These are phyloP conservation scores for Poecilia latipinna DNA, from an alignment of 2,113 vertebrate genomes.

Conservation along the genomic window DNA sequence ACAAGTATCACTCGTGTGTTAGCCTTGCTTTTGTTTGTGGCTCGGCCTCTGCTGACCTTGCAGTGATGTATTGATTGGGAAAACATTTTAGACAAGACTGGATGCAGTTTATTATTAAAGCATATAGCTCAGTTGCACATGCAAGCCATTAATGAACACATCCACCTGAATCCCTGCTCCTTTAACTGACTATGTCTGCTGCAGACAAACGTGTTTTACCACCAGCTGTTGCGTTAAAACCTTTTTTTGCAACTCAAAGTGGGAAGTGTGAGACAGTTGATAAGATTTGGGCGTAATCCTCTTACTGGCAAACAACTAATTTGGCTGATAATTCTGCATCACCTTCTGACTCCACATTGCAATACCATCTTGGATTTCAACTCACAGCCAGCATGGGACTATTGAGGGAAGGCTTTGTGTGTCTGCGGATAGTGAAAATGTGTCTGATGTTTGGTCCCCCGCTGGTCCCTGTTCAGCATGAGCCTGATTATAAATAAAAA, in stretches of 20 bases:
- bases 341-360: slow-evolving; percentile 68
- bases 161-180: slow-evolving; percentile 12
- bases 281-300: slow-evolving; percentile 76
- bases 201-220: slow-evolving; percentile 37
- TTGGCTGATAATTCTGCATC: slow-evolving; percentile 77
- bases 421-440: slow-evolving; percentile 61
- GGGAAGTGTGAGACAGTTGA: slow-evolving; percentile 67
- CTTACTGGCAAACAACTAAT: slow-evolving; percentile 81
- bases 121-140: slow-evolving; percentile 12
- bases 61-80: slow-evolving; percentile 35
- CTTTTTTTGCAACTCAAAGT: slow-evolving; percentile 38
- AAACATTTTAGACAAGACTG: slow-evolving; percentile 26
- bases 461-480: slow-evolving; percentile 33
- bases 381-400: slow-evolving; percentile 52
- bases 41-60: slow-evolving; percentile 60
- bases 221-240: slow-evolving; percentile 45
- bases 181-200: slow-evolving; percentile 24
- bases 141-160: slow-evolving; percentile 1
- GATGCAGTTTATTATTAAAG: slow-evolving; percentile 18
- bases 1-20: slow-evolving; percentile 74
- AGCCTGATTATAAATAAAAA: slow-evolving; percentile 56
- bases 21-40: slow-evolving; percentile 59
- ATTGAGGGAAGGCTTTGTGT: slow-evolving; percentile 59
- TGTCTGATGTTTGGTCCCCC: slow-evolving; percentile 58
- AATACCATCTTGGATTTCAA: slow-evolving; percentile 72